Base-by-base conservation (phyloP, 2,888 invertebrate species). In the Cyaniris semiargus region DNA sequence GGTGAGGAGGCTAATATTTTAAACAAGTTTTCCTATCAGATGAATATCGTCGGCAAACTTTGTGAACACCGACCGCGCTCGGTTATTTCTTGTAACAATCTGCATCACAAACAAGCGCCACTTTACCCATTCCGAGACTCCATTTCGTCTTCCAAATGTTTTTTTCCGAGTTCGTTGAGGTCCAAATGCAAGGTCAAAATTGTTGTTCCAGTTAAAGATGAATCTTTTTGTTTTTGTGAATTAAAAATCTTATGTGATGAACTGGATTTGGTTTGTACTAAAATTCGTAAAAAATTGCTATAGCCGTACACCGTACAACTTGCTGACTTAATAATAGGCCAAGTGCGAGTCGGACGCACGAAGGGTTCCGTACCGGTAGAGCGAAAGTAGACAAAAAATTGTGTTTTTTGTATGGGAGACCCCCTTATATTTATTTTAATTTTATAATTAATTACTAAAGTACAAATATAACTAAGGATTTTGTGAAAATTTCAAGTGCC, bases 41-140 rank as follows among this genome's bases (percentile, higher is more conserved):
- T 15, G 23, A 60, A 60, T 66, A 66, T 66, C 27, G 66, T 27
- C 66, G 27, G 66, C 27, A 18, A 31, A 66, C 27, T 66, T 66
- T 18, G 27, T 27, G 66, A 27, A 15, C 66, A 31, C 1, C 66
- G 15, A 66, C 66, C 27, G 27, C 27, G 60, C 27, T 66, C 66
- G 66, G 66, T 66, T 66, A 31, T 66, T 66, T 27, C 66, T 66
- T 66, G 15, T 66, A 66, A 66, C 66, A 66, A 66, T 66, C 66
- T 66, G 66, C 66, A 27, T 15, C 66, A 31, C 66, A 66, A 66
- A 66, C 27, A 66, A 66, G 3, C 27, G 18, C 27, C 27, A 10
- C 66, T 66, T 27, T 31, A 66, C 66, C 15, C 27, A 27, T 66
- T 23, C 4, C 27, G 23, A 27, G 60, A 23, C 60, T 66, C 23